Base-by-base conservation (phyloP, 2,797 vertebrate genomes). In the Phrynocephalus vlangalii region DNA sequence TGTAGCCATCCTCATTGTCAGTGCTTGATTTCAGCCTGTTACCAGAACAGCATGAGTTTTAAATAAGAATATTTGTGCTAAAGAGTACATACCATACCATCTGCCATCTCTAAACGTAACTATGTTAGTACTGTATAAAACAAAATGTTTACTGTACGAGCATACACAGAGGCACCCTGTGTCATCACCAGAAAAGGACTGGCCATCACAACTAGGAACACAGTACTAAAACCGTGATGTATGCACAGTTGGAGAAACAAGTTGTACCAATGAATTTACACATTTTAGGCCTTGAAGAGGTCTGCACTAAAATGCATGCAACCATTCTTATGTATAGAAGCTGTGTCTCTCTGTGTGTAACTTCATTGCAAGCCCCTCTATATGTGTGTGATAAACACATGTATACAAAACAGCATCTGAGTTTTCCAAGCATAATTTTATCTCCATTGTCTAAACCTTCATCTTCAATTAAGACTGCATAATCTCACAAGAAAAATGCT, bases 391-490 rank as follows among this genome's bases (percentile, higher is more conserved):
- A 56, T 56, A 56, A 9, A 56, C 6, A 56, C 52, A 56, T 48
- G 91, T 89, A 76, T 7, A 0, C 68, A 90, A 93, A 86, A 52
- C 3, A 87, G 38, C 88, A 72, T 89, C 18, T 90, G 76, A 89
- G 92, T 94, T 93, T 89, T 78, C 86, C 92, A 90, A 73, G 28
- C 22, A 90, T 22, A 72, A 73, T 63, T 56, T 92, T 91, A 92
- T 67, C 83, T 30, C 60, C 87, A 78, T 92, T 92, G 92, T 92
- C 90, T 88, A 88, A 91, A 94, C 92, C 52, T 44, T 95, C 93
- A 90, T 95, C 94, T 95, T 93, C 95, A 95, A 94, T 94, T 95
- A 92, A 89, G 71, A 79, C 95, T 96, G 93, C 84, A 86, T 95
- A 95, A 93, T 78, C 84, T 91, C 89, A 91, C 91, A 92, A 88